Conservation (phyloP, 1,140 invertebrate species). For the Cryptotermes secundus region DNA sequence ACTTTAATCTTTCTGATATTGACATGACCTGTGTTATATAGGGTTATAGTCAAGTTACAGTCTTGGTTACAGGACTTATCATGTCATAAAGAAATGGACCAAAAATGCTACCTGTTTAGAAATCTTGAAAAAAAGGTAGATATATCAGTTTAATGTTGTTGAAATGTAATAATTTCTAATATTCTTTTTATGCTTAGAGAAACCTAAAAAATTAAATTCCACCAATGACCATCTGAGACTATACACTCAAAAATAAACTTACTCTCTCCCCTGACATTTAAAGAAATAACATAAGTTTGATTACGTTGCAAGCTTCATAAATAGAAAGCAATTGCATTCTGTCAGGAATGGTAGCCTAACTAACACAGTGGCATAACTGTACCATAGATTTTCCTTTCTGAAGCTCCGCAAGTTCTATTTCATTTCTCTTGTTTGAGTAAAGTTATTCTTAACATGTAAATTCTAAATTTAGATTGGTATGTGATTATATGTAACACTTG, state of each 20-base stretch:
- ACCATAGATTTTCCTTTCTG: neutral
- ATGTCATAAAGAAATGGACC: neutral
- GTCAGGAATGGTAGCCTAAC: neutral
- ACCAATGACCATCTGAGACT: neutral
- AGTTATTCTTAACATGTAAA: neutral
- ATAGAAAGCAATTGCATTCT: neutral
- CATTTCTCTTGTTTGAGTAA: neutral
- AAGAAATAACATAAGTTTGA: neutral
- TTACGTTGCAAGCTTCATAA: no score
- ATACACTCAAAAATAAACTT: neutral
- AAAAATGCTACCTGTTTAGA: neutral
- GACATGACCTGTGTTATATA: neutral
- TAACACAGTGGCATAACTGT: neutral
- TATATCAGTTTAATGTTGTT: neutral
- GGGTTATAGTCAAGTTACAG: neutral
- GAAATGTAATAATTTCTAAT: neutral
- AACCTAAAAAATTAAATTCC: neutral
- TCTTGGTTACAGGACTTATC: neutral
- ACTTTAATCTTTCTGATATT: neutral
- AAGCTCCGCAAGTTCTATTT: neutral
- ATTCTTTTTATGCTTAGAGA: neutral
- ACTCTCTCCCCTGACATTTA: neutral
- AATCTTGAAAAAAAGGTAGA: neutral
- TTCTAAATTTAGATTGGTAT: neutral
- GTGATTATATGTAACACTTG: neutral